phyloP scores from a whole-genome alignment of 2,888 invertebrate species.

The Crematogaster levior region DNA sequence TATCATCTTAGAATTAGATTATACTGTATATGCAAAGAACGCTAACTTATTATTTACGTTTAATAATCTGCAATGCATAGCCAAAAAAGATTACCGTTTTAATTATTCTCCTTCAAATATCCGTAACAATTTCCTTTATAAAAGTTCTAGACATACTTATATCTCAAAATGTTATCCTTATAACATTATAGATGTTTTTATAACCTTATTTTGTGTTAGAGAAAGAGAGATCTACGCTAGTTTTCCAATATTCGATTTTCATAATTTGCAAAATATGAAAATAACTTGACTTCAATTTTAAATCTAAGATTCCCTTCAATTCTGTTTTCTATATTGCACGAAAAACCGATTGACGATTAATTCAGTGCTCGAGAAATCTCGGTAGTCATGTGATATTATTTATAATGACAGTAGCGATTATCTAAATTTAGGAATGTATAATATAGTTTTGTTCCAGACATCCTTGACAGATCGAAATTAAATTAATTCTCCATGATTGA shows the following conservation, averaged over 20 bases:
- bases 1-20: neutral
- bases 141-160: neutral
- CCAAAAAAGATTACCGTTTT: neutral
- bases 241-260: slow-evolving; percentile 3
- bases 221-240: neutral
- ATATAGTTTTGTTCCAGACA: slow-evolving; percentile 45
- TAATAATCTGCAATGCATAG: neutral
- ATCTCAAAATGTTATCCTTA: too few species aligned
- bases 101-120: neutral
- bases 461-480: slow-evolving; percentile 57
- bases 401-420: slow-evolving; percentile 46
- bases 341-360: neutral
- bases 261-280: neutral
- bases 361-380: slow-evolving; percentile 11
- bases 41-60: neutral
- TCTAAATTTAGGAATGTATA: slow-evolving; percentile 50
- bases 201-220: neutral
- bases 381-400: neutral
- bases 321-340: neutral
- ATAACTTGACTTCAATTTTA: neutral
- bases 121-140: neutral
- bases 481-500: slow-evolving; percentile 62
- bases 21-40: neutral
- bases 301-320: neutral
- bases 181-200: too few species aligned